Evolutionary conservation across 2,888 invertebrate genomes (phyloP), one percentile per base, ranked within the genome.

Genomic region (Yponomeuta plumbellus): DNA sequence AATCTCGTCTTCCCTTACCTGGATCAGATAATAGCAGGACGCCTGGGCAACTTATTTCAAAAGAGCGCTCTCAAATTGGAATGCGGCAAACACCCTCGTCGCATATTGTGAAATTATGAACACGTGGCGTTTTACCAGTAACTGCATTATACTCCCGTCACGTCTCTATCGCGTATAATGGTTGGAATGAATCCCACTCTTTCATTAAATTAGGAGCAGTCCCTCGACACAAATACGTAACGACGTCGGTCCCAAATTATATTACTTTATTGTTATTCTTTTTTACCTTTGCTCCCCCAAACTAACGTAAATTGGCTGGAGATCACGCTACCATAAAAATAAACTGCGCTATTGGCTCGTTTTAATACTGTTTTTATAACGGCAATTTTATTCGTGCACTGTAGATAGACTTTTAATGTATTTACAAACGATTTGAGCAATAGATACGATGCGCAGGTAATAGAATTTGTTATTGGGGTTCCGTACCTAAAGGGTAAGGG

Each of bases 201-300:
- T 84, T 87, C 85, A 87, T 89, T 83, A 85, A 86, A 87, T 88
- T 88, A 88, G 81, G 78, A 69, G 74, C 75, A 75, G 77, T 83
- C 88, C 87, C 79, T 78, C 58, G 80, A 73, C 77, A 82, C 82
- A 84, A 87, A 86, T 82, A 84, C 80, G 84, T 81, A 84, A 86
- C 85, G 81, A 81, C 83, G 80, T 79, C 79, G 80, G 78, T 81
- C 80, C 86, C 84, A 88, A 91, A 89, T 90, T 88, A 85, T 88
- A 89, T 90, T 87, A 88, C 83, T 87, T 88, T 89, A 88, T 88
- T 90, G 88, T 88, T 89, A 86, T 88, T 86, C 80, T 85, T 79
- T 77, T 86, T 84, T 66, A 64, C 63, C 80, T 83, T 80, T 76
- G 80, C 81, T 88, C 88, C 88, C 90, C 88, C 79, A 83, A 86